Evolutionary conservation across 2,113 vertebrate genomes (phyloP), one percentile per base, ranked within the genome.

Genomic region (Castor canadensis): DNA sequence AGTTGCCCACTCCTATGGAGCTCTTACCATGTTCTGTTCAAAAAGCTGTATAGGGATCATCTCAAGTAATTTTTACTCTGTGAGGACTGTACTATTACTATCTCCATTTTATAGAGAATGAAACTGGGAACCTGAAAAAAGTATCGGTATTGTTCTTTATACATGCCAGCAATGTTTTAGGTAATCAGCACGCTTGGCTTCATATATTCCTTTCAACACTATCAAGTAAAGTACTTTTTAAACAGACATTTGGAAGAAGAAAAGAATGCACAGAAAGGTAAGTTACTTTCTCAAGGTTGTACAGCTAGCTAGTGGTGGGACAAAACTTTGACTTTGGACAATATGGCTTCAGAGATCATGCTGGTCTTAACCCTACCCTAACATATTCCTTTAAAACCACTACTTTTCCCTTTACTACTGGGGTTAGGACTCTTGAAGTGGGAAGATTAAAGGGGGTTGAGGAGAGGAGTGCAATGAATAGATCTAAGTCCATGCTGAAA

Each of bases 111-210:
- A 77, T 6, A 54, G 9, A 83, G 40, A 26, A 91, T 56, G 56
- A 93, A 95, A 89, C 38, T 13, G 40, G 95, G 66, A 24, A 73
- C 49, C 28, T 58, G 43, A 91, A 75, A 91, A 47, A 80, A 54
- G 76, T 9, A 43, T 76, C 16, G 67, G 35, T 26, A 49, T 1
- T 40, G 58, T 83, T 76, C 43, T 85, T 17, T 52, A 2, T 76
- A 73, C 6, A 58, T 0, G 4, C 32, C 47, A 26, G 69, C 26
- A 79, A 4, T n/a, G 62, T 22, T 93, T 47, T 28, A 84, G 75
- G 58, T 17, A 64, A 28, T 35, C 9, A n/a, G 6, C 26, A 20
- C 1, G 56, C 47, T 58, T 75, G 76, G 58, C 30, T 79, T 95
- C 40, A 58, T 35, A 64, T 56, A 47, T 28, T 54, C 62, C 62